Evolutionary conservation across 2,113 vertebrate genomes (phyloP).

Genomic region (Oncorhynchus kisutch): DNA sequence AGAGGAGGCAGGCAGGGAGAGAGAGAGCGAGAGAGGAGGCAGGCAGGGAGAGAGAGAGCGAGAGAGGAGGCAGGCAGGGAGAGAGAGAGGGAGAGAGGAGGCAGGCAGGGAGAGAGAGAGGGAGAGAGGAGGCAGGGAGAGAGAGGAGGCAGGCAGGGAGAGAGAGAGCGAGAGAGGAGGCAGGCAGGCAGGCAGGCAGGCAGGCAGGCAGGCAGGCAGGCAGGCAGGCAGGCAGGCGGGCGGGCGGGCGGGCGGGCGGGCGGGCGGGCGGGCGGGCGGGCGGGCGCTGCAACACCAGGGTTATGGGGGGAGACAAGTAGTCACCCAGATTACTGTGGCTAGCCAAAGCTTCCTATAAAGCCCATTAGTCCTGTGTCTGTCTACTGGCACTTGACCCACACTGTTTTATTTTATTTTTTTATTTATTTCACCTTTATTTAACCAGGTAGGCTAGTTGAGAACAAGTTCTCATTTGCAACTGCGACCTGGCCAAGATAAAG

Average conservation of each 20-base stretch:
- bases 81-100: neutral
- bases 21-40: neutral
- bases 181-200: no score
- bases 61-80: neutral
- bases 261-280: no score
- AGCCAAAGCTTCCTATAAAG: conserved; percentile 16
- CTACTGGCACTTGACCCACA: neutral
- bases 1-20: no score
- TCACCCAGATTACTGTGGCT: neutral
- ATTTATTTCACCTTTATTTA: no score
- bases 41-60: neutral
- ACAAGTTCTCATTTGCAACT: no score
- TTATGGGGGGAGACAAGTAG: neutral
- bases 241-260: no score
- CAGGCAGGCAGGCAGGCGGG: no score
- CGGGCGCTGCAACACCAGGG: neutral
- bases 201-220: no score
- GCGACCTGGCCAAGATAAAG: no score
- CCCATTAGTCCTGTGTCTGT: conserved; percentile 26
- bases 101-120: neutral
- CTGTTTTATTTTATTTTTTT: no score
- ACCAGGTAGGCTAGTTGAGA: no score
- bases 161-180: neutral
- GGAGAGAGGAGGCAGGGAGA: neutral
- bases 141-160: neutral